Evolutionary conservation across 2,113 vertebrate genomes (phyloP), one percentile per base, ranked within the genome.

Genomic region (Dolichotis patagonum): DNA sequence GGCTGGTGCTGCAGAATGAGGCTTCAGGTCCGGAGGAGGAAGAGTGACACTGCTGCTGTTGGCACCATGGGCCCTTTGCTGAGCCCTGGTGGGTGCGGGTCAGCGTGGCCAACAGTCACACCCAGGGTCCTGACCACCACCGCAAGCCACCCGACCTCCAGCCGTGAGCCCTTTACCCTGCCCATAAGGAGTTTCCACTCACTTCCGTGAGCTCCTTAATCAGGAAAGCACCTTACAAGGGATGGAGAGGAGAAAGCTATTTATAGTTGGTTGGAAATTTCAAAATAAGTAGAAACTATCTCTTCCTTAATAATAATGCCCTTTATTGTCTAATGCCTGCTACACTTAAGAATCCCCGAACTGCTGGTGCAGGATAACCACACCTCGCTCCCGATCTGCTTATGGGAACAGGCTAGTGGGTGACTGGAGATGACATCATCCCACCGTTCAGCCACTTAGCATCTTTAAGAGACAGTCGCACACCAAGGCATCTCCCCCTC

Each of bases 341-440:
- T 98, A 97, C 96, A 97, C 97, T 97, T 97, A 98, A 98, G 92
- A 77, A 86, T 98, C 98, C 85, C 94, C 95, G 94, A 97, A 98
- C 96, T 84, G 94, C 11, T 24, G 93, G 60, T 94, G 91, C 97
- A 97, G 93, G 96, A 97, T 97, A 98, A 96, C 97, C 96, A 96
- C 77, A 84, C 97, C 90, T 96, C 96, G 89, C 91, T 96, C 97
- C 97, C 94, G 71, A 96, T 96, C 90, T 97, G 96, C 94, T 96
- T 82, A 98, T 97, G 60, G 62, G 90, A 94, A 98, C 69, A 95
- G 97, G 95, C 97, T 96, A 41, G 94, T 67, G 97, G 97, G 58
- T 92, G 98, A 81, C 82, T 92, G n/a, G 87, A 97, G 91, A 97
- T 38, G 20, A 58, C 63, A n/a, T 10, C 41, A 38, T 46, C 69